phyloP scores from a whole-genome alignment of 2,113 vertebrate genomes.

The Ictidomys tridecemlineatus region DNA sequence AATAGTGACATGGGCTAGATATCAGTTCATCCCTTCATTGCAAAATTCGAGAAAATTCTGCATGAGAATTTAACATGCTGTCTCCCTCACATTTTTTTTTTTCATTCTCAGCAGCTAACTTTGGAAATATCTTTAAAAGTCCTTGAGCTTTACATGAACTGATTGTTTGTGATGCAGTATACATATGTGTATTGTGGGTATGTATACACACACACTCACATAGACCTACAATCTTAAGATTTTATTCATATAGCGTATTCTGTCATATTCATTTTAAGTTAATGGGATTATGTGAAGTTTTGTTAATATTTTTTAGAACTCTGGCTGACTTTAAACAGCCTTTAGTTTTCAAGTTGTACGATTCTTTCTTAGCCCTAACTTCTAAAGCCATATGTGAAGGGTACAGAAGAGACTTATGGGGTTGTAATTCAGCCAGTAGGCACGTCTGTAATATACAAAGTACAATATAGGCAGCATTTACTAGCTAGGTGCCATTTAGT shows the following conservation, averaged over 20 bases:
- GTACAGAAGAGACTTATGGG: conserved; percentile 11
- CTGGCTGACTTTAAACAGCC: conserved; percentile 42
- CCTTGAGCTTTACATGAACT: conserved; percentile 20
- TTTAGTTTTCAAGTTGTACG: conserved; percentile 44
- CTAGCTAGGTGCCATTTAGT: conserved; percentile 18
- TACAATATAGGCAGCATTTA: background rate
- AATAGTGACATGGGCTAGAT: conserved; percentile 19
- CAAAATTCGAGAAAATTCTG: conserved; percentile 67
- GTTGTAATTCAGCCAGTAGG: background rate
- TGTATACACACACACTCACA: background rate
- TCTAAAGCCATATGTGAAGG: background rate
- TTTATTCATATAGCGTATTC: background rate
- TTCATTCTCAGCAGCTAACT: conserved; percentile 18
- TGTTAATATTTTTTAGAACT: conserved; percentile 45
- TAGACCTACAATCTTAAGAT: background rate
- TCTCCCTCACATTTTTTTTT: background rate
- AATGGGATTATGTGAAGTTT: conserved; percentile 51
- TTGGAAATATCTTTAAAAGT: conserved; percentile 54
- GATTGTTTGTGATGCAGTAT: conserved; percentile 58
- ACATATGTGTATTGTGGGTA: background rate
- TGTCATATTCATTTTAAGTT: conserved; percentile 44
- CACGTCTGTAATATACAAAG: conserved; percentile 13
- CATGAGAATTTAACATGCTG: conserved; percentile 11
- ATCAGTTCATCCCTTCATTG: background rate
- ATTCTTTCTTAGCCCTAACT: conserved; percentile 41